Base-by-base conservation (phyloP, 2,113 vertebrate genomes). In the Albula goreensis region DNA sequence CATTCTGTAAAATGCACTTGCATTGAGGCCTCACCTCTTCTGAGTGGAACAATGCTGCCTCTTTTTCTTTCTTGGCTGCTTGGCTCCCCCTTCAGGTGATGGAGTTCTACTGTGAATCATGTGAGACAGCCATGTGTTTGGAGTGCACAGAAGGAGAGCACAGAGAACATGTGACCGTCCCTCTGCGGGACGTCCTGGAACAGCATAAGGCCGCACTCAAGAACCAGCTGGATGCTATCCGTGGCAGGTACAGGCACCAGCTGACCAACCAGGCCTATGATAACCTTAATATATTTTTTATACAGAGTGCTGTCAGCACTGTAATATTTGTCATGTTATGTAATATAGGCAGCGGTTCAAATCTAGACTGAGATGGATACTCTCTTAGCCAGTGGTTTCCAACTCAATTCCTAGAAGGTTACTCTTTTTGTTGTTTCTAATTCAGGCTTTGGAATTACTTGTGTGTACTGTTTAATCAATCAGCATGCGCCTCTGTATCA, bases 91-190 rank as follows among this genome's bases (percentile, higher is more conserved):
- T 91, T 86, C 95, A 99, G 98, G 97, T 96, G 87, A 98, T 99
- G 98, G 98, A 99, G 95, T 97, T 97, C 88, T 99, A 99, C 95
- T 99, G 98, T n/a, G 98, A 98, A 94, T 96, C 97, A 22, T 99
- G 98, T 84, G 98, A 99, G 93, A 99, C 98, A 0, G 98, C 98
- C 87, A 98, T 99, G 97, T 99, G 98, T 83, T 93, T 96, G 0
- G 98, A 99, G 88, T 99, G 98, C 85, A 97, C 97, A 0, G 97
- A 96, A 0, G 97, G 96, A 0, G 98, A 99, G 89, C 97, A 99
- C 89, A 94, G 97, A 25, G 98, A 99, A 85, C 98, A 99, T 0
- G 93, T 96, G 91, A 98, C 98, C 0, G 98, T 99, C 84, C 97
- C 97, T 0, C 93, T 99, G 91, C 95, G 95, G 0, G 97, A 98